These are phyloP conservation scores for Anodontia alba DNA, from an alignment of 2,888 invertebrate genomes.

Conservation along the genomic window DNA sequence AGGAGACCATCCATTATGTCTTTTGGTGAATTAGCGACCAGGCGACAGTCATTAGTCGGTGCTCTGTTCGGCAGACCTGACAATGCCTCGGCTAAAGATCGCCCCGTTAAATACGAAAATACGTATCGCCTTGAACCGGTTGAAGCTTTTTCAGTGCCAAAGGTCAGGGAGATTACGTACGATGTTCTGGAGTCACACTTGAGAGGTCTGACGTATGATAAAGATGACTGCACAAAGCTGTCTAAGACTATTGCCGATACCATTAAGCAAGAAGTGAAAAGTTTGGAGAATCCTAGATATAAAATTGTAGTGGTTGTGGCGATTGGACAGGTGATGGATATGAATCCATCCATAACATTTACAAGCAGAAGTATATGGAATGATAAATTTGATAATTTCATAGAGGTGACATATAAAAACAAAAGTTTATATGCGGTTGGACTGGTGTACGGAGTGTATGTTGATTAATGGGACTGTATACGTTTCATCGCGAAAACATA, in stretches of 20 bases:
- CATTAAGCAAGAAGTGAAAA: slow-evolving; percentile 75
- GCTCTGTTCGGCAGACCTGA: slow-evolving; percentile 60
- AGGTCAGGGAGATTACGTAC: slow-evolving; percentile 64
- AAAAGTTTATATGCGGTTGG: slow-evolving; percentile 74
- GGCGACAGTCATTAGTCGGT: slow-evolving; percentile 61
- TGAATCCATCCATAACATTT: slow-evolving; percentile 68
- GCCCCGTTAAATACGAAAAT: slow-evolving; percentile 74
- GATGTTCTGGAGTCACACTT: slow-evolving; percentile 66
- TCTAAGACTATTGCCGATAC: slow-evolving; percentile 70
- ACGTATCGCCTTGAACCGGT: slow-evolving; percentile 76
- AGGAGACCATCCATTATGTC: background rate
- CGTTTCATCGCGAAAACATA: too few relatives aligned
- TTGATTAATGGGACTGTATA: slow-evolving; percentile 70
- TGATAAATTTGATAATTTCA: slow-evolving; percentile 73
- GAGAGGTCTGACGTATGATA: slow-evolving; percentile 67
- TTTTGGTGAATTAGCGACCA: slow-evolving; percentile 4
- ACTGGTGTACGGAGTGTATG: slow-evolving; percentile 75
- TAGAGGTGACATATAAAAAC: slow-evolving; percentile 73
- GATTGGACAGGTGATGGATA: slow-evolving; percentile 67
- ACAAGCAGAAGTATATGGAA: slow-evolving; percentile 80
- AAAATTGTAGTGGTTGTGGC: slow-evolving; percentile 77
- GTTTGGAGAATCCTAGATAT: slow-evolving; percentile 69
- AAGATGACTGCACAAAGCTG: slow-evolving; percentile 66
- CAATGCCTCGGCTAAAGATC: slow-evolving; percentile 63
- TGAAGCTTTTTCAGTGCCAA: slow-evolving; percentile 58